Conservation (phyloP, 1,140 invertebrate genomes). For the Hyles vespertilio region DNA sequence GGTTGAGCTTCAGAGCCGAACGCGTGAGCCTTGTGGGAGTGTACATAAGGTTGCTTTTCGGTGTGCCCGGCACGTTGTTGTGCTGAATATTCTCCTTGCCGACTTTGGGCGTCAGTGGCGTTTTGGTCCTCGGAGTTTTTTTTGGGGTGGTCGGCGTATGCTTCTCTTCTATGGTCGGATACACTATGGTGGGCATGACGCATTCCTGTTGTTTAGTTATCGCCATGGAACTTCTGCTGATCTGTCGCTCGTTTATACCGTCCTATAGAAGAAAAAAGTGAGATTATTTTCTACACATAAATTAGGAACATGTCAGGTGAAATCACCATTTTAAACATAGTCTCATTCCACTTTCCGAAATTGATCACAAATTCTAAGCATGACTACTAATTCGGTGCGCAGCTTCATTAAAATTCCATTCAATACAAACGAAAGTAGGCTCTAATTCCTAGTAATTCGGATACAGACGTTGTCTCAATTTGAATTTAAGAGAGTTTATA, state of each 20-base stretch:
- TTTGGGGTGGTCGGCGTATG: constrained; percentile 38
- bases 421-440: too few species aligned
- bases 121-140: constrained; percentile 36
- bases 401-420: too few species aligned
- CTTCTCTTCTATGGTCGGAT: constrained; percentile 27
- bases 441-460: too few species aligned
- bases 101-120: constrained; percentile 47
- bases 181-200: constrained; percentile 26
- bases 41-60: constrained; percentile 40
- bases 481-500: too few species aligned
- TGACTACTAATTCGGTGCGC: too few species aligned
- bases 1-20: constrained; percentile 52
- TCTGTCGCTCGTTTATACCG: constrained; percentile 51
- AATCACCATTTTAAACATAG: too few species aligned
- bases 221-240: constrained; percentile 60
- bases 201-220: constrained; percentile 25
- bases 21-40: constrained; percentile 55
- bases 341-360: too few species aligned
- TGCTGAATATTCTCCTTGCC: constrained; percentile 59
- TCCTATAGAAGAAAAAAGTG: constrained; percentile 37
- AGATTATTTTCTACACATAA: neutral
- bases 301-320: too few species aligned
- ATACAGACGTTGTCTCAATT: too few species aligned
- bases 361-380: too few species aligned
- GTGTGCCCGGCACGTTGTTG: constrained; percentile 29